Base-by-base conservation (phyloP, 2,797 vertebrate species). In the Leptatherina wallacei region DNA sequence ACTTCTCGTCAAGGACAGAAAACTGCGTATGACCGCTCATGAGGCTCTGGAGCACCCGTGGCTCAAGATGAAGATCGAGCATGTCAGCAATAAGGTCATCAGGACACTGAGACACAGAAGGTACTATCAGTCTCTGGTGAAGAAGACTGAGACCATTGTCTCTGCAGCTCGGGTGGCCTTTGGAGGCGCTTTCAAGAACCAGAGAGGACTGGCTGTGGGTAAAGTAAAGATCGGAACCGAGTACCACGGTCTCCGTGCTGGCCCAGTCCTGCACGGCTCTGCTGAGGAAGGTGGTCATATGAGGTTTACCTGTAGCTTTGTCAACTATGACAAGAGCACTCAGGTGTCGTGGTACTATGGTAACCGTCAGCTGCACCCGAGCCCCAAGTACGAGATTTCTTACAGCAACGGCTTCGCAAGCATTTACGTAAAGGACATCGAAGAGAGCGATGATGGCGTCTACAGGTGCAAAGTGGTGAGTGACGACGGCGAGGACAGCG, bases 351-450 rank as follows among this genome's bases (percentile, higher is more conserved):
- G 98, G 98, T 99, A 96, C 92, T 97, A 96, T 49, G 97, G 97
- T 35, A 96, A 96, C 85, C 96, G 95, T 56, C 97, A 99, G 78
- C 88, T 99, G 54, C 96, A 97, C 82, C 92, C 91, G 75, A 97
- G 90, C 88, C 92, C 96, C 69, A 99, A 99, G 89, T 98, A 98
- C 71, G 98, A 99, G 94, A 99, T 99, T 40, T 95, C 90, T 72
- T 99, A 98, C 38, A 93, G 93, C 69, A 96, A 97, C 63, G 98
- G 97, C 56, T 92, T 97, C 85, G 97, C 98, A 72, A 97, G 95
- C 76, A 97, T 99, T 55, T 99, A 98, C 11, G 91, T 99, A 61
- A 99, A 99, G 95, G 96, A 99, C 70, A 95, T 99, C 75, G 95
- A 96, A 84, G 97, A 94, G 87, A 91, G 96, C 0, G 98, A 99